Base-by-base conservation (phyloP, 2,113 vertebrate species). In the Gadus chalcogrammus region DNA sequence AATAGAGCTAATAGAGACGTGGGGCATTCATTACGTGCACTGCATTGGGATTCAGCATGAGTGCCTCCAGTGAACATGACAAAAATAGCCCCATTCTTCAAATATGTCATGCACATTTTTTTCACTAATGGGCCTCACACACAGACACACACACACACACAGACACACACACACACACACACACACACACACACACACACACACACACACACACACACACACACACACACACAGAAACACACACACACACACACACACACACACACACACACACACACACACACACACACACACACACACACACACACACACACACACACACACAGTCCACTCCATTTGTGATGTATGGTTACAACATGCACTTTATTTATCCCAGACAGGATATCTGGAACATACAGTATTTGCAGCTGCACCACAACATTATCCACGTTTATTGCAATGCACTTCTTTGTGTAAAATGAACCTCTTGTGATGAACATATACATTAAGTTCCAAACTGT, bases 361-460 rank as follows among this genome's bases (percentile, higher is more conserved):
- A 9, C 42, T 48, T 48, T 48, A 48, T 48, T 9, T 48, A 48
- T 48, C 42, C 42, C 42, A 9, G 42, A 13, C 42, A 9, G 42
- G 42, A 48, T 11, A 48, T 6, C 42, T 9, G 42, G 7, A 48
- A 48, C 42, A 48, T 55, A 58, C 75, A 82, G 74, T 73, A 68
- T 70, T 84, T 82, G 77, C 86, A 86, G 83, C 68, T 79, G 79
- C 67, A 68, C 71, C 73, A 72, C 73, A 68, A 77, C 73, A 71
- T 77, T 72, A 67, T 71, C 59, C 79, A 73, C 73, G 68, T 67
- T 73, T 78, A 74, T 22, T 48, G 69, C 15, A 9, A 9, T 74
- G 69, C 69, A 53, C 62, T 61, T 73, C 62, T 61, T 73, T 72
- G 38, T 68, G 65, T 78, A 68, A 79, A 78, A 73, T 31, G 18